Conservation (phyloP, 2,888 invertebrate genomes). For the Luperina nickerlii region DNA sequence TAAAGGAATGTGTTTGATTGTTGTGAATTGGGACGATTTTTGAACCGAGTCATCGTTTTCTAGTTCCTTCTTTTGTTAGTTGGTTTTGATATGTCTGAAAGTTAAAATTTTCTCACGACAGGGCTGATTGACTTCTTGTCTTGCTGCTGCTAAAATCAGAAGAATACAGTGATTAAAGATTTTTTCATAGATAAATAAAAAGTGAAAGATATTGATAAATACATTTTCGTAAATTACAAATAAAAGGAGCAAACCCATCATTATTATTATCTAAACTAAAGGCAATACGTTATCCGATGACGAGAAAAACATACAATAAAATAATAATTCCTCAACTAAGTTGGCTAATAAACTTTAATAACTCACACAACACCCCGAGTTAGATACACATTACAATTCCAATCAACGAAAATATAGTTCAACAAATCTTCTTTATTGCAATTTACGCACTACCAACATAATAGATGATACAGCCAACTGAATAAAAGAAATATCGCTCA, state of each 20-base stretch:
- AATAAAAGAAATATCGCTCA: constrained; percentile 63
- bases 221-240: neutral
- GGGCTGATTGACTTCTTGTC: neutral
- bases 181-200: constrained; percentile 30
- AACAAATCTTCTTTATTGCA: constrained; percentile 49
- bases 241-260: constrained; percentile 1
- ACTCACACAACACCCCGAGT: constrained; percentile 17
- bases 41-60: constrained; percentile 28
- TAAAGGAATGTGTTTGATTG: constrained; percentile 52
- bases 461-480: constrained; percentile 62
- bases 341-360: constrained; percentile 28
- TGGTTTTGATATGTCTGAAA: neutral
- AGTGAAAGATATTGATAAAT: neutral
- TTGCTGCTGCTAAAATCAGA: neutral
- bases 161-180: constrained; percentile 20
- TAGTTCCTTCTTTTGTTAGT: constrained; percentile 8
- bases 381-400: constrained; percentile 37
- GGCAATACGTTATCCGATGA: neutral
- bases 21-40: constrained; percentile 6
- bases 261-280: neutral
- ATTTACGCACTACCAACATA: constrained; percentile 60
- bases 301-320: neutral
- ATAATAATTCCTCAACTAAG: constrained; percentile 4
- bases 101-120: neutral
- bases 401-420: constrained; percentile 36